phyloP scores from a whole-genome alignment of 2,113 vertebrate genomes.

The Oreocharis arfaki region DNA sequence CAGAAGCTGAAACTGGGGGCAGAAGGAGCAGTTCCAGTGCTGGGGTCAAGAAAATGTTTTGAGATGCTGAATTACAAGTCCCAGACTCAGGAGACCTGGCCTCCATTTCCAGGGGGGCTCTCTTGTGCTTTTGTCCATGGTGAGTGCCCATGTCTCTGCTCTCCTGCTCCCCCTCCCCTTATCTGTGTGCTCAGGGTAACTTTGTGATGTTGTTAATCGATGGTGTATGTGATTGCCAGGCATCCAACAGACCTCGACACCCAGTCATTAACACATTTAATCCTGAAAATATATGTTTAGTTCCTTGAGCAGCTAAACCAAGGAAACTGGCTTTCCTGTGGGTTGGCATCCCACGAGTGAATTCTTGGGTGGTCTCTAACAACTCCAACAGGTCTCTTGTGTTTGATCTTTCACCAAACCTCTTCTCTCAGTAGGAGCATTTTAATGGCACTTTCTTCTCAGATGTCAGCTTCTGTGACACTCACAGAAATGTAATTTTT shows the following conservation, averaged over 20 bases:
- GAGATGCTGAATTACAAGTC: not conserved
- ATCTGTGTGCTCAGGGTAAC: not conserved
- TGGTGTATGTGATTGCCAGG: not conserved
- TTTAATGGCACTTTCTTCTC: constrained; percentile 8
- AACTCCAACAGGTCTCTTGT: not conserved
- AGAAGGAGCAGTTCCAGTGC: not conserved
- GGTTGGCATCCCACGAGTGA: not conserved
- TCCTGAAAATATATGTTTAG: not conserved
- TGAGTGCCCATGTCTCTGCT: not conserved
- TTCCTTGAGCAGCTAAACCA: not conserved
- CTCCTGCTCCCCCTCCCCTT: not conserved
- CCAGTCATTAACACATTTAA: not conserved
- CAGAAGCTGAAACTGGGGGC: not conserved
- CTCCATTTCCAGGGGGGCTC: not conserved
- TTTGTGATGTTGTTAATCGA: not conserved
- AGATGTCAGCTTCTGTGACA: not conserved
- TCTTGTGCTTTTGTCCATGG: not conserved
- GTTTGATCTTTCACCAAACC: not conserved
- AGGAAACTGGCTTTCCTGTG: not conserved
- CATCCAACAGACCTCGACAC: not conserved
- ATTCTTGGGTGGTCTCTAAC: not conserved
- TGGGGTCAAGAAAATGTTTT: not conserved
- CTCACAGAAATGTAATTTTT: constrained; percentile 17
- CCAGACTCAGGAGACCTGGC: not conserved
- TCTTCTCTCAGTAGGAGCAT: not conserved